phyloP scores from a whole-genome alignment of 2,888 invertebrate genomes.

The Campoletis raptor region DNA sequence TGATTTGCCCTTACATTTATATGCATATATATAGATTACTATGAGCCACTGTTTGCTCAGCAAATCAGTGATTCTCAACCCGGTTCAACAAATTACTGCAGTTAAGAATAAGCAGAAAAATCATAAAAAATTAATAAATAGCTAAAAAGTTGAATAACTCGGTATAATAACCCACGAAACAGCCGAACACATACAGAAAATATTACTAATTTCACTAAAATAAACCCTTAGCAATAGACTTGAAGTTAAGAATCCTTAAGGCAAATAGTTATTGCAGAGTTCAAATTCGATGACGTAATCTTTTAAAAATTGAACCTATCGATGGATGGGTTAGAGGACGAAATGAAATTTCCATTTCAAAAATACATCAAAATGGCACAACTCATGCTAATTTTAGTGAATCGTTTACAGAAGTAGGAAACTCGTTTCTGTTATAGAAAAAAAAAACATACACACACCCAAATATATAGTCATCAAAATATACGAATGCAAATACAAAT shows the following conservation, averaged over 20 bases:
- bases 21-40: not conserved
- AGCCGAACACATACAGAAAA: not conserved
- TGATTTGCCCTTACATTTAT: not conserved
- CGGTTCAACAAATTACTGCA: not conserved
- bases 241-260: no score
- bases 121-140: not conserved
- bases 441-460: no score
- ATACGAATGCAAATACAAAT: slow-evolving; percentile 1
- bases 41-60: slow-evolving; percentile 7
- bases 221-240: no score
- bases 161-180: not conserved
- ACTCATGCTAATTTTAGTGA: not conserved
- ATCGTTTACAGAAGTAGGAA: not conserved
- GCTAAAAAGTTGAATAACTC: not conserved
- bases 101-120: not conserved
- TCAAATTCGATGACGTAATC: not conserved
- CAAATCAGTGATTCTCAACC: slow-evolving; percentile 14
- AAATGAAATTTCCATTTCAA: not conserved
- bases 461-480: not conserved
- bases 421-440: not conserved
- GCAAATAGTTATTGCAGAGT: no score
- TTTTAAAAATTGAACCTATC: not conserved
- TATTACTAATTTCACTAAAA: no score
- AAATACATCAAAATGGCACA: not conserved
- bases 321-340: not conserved